These are phyloP conservation scores for Mesoligia furuncula DNA, from an alignment of 2,888 invertebrate genomes.

Conservation along the genomic window DNA sequence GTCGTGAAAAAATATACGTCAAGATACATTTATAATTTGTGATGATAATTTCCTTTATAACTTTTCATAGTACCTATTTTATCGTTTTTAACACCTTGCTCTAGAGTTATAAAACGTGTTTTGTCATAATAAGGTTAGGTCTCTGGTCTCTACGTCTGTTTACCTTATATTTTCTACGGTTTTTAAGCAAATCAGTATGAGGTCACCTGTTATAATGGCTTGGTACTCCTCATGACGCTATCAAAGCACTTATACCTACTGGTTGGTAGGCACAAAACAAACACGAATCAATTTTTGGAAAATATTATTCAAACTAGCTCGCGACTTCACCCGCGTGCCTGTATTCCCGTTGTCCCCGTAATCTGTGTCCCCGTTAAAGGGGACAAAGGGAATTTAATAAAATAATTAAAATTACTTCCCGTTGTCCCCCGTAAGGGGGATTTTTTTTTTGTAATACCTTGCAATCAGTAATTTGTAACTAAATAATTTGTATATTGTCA, in stretches of 20 bases:
- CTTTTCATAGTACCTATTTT: constrained; percentile 30
- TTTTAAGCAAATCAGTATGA: not conserved
- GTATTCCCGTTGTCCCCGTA: too few species aligned
- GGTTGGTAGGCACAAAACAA: not conserved
- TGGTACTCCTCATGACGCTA: not conserved
- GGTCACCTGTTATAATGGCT: not conserved
- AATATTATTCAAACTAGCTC: not conserved
- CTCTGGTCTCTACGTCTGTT: not conserved
- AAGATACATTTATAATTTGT: constrained; percentile 40
- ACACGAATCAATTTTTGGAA: not conserved
- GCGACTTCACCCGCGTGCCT: too few species aligned
- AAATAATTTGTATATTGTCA: too few species aligned
- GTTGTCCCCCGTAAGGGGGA: too few species aligned
- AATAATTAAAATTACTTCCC: too few species aligned
- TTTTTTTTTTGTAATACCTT: too few species aligned
- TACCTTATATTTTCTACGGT: not conserved
- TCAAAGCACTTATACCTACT: not conserved
- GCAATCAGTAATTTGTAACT: too few species aligned
- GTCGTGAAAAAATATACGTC: constrained; percentile 33
- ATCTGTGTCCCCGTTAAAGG: too few species aligned
- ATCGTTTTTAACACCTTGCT: constrained; percentile 21
- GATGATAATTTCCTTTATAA: constrained; percentile 40
- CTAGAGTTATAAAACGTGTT: constrained; percentile 1
- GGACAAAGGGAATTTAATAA: too few species aligned
- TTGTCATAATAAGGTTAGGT: not conserved